Percentiles rank a stretch among this genome's conserved stretches.
These are phyloP conservation scores for Thamnaconus septentrionalis DNA, from an alignment of 2,113 vertebrate species.

Conservation along the genomic window DNA sequence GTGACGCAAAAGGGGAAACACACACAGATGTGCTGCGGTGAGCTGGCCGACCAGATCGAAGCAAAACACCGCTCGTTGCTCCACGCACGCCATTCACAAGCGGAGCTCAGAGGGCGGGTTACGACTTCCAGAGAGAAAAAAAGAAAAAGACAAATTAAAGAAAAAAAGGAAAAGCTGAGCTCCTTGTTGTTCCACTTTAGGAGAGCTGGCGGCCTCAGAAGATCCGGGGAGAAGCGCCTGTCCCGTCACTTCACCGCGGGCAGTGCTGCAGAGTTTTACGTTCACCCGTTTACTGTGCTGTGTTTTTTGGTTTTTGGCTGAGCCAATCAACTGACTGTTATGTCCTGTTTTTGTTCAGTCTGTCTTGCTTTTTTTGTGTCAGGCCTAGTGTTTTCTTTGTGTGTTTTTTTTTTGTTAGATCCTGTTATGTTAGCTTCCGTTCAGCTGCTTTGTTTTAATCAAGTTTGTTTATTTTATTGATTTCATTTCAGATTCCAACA, in stretches of 20 bases:
- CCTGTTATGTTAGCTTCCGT: too few species aligned
- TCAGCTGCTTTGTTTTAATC: too few species aligned
- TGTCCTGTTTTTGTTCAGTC: too few species aligned
- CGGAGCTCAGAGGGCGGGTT: constrained; percentile 33
- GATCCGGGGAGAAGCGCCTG: constrained; percentile 42
- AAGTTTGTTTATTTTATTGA: too few species aligned
- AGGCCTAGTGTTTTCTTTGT: too few species aligned
- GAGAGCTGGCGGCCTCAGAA: constrained; percentile 49
- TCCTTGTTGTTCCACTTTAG: constrained; percentile 40
- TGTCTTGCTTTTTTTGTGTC: too few species aligned
- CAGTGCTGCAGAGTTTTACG: constrained; percentile 39
- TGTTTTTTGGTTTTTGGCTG: too few species aligned
- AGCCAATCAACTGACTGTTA: too few species aligned
- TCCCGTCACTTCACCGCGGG: neutral
- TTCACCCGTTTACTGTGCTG: too few species aligned
- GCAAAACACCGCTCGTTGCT: constrained; percentile 27
- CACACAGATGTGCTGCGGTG: constrained; percentile 32
- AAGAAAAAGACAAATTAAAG: neutral
- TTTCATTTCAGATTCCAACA: too few species aligned
- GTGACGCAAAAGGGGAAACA: constrained; percentile 15
- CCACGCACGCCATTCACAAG: constrained; percentile 35
- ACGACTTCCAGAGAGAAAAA: constrained; percentile 19
- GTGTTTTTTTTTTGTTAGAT: too few species aligned
- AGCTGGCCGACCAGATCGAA: constrained; percentile 37
- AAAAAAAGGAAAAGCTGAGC: constrained; percentile 3